These are phyloP conservation scores for Linyphia triangularis DNA, from an alignment of 2,888 invertebrate species.

Conservation along the genomic window DNA sequence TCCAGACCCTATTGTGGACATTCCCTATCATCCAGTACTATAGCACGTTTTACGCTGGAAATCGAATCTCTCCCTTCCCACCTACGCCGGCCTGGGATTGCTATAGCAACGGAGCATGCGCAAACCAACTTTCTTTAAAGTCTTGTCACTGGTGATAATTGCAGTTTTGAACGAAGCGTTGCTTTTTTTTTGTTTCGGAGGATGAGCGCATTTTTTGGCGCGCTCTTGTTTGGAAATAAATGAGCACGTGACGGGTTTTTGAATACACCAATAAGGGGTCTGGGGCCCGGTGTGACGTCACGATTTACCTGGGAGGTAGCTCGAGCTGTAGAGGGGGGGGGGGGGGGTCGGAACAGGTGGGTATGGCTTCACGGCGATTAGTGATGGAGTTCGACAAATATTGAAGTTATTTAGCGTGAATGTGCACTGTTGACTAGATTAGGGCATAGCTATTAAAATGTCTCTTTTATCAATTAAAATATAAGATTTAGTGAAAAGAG, in stretches of 20 bases:
- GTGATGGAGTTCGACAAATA: not conserved
- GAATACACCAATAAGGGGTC: not conserved
- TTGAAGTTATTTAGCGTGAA: not conserved
- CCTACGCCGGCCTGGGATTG: slow-evolving; percentile 21
- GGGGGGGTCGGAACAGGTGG: not conserved
- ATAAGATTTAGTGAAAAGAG: too few species aligned
- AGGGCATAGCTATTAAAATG: too few species aligned
- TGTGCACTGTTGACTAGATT: too few species aligned
- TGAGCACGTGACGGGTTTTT: not conserved
- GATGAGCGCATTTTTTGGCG: not conserved
- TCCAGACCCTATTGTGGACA: not conserved
- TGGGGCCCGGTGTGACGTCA: slow-evolving; percentile 20
- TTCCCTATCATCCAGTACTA: slow-evolving; percentile 17
- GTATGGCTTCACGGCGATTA: too few species aligned
- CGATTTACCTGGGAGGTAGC: slow-evolving; percentile 31
- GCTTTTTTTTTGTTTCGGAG: slow-evolving; percentile 24
- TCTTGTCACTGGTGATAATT: slow-evolving; percentile 20
- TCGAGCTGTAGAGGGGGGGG: not conserved
- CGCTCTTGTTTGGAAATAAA: not conserved
- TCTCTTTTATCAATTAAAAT: too few species aligned
- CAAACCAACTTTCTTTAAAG: not conserved
- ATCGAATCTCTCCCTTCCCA: slow-evolving; percentile 50
- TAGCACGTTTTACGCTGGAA: slow-evolving; percentile 46
- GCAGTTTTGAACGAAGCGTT: slow-evolving; percentile 7
- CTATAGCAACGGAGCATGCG: slow-evolving; percentile 54